Evolutionary conservation across 2,888 invertebrate species (phyloP).

Genomic region (Heliconius erato): DNA sequence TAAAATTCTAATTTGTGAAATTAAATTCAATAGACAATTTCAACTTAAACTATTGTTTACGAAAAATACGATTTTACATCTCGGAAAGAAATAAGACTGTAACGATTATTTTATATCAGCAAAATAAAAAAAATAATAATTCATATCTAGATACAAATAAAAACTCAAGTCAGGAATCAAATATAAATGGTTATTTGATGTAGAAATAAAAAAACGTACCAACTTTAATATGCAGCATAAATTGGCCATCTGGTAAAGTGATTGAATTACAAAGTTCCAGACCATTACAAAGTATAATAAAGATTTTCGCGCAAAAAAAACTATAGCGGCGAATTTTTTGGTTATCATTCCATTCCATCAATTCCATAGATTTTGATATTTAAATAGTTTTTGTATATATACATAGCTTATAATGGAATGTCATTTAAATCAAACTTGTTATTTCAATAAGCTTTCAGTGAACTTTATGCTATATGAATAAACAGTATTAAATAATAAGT

Average conservation of each 20-base stretch:
- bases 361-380: conserved; percentile 1
- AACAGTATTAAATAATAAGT: neutral
- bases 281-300: conserved; percentile 60
- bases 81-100: too few relatives aligned
- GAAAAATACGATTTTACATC: too few relatives aligned
- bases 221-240: conserved; percentile 48
- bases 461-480: neutral
- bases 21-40: too few relatives aligned
- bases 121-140: neutral
- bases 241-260: conserved; percentile 52
- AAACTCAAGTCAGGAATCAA: neutral
- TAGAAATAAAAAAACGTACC: conserved; percentile 27
- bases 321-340: conserved; percentile 2
- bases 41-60: too few relatives aligned
- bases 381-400: neutral
- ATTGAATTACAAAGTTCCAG: conserved; percentile 60
- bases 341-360: neutral
- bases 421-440: conserved; percentile 16
- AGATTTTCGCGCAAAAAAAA: conserved; percentile 47
- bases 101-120: too few relatives aligned
- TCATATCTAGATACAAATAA: neutral
- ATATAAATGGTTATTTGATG: conserved; percentile 15
- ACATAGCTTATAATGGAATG: conserved; percentile 8
- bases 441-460: neutral
- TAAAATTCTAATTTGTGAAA: too few relatives aligned